Evolutionary conservation across 2,888 invertebrate genomes (phyloP), one percentile per base, ranked within the genome.

Genomic region (Trissolcus brochymenae): DNA sequence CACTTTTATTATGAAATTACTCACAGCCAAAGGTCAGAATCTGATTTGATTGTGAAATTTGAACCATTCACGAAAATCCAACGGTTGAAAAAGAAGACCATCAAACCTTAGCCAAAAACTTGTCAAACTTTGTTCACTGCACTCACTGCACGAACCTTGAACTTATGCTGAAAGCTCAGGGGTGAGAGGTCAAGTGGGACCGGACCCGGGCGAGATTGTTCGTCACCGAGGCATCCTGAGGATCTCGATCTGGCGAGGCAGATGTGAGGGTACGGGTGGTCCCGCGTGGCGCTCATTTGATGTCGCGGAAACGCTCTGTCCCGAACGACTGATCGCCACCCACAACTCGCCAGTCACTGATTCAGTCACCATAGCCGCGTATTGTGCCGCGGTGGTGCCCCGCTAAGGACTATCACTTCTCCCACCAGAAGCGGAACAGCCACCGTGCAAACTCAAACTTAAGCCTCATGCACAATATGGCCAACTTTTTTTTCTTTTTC

Each of bases 291-390:
- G 35, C 40, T 41, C 64, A 66, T 59, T 60, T n/a, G 61, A 46
- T 50, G 14, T 35, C 19, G 78, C 79, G 76, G 57, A 61, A 78
- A 64, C 75, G 78, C 50, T 41, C 60, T 66, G 57, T 61, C 41
- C 66, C 62, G 73, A 74, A 79, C 82, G 86, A 88, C 87, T 85
- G 85, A 85, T 86, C 87, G 85, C 87, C 87, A 86, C 86, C 87
- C 87, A 87, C 87, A 87, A 87, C 87, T 87, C 85, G 86, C 85
- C 84, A 86, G 85, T 87, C 87, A 88, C 88, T 88, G 88, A 87
- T 88, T 87, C 51, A 13, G n/a, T 85, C 84, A 84, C 85, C 86
- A 86, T 85, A 85, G 85, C 84, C 81, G 84, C 85, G 84, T 86
- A 86, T 86, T 87, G 84, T 86, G 82, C 85, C 82, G 82, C 83